Evolutionary conservation across 2,888 invertebrate species (phyloP).

Genomic region (Fragum sueziense): DNA sequence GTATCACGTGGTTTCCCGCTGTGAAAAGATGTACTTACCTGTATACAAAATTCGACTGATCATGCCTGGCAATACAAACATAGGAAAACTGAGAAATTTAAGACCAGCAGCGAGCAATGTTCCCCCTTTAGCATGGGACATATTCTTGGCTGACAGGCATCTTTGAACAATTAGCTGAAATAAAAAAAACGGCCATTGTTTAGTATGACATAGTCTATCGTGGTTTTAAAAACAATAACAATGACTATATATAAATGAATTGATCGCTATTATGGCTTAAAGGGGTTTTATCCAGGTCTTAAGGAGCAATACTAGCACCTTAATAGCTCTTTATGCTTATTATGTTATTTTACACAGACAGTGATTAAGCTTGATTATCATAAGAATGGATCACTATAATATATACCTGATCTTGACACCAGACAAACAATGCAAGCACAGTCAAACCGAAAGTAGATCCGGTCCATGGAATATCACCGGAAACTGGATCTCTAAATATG

Average conservation of each 20-base stretch:
- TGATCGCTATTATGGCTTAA: too few species aligned
- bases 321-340: too few species aligned
- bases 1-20: too few species aligned
- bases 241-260: too few species aligned
- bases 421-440: conserved; percentile 77
- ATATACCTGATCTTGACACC: conserved; percentile 81
- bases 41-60: conserved; percentile 83
- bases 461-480: conserved; percentile 78
- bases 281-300: too few species aligned
- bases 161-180: conserved; percentile 78
- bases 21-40: conserved; percentile 71
- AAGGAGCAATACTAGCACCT: too few species aligned
- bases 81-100: conserved; percentile 83
- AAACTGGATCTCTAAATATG: conserved; percentile 73
- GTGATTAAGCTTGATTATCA: too few species aligned
- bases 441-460: conserved; percentile 79
- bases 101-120: conserved; percentile 83
- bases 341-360: too few species aligned
- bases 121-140: conserved; percentile 84
- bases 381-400: too few species aligned
- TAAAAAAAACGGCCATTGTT: too few species aligned
- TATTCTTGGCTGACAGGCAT: conserved; percentile 83
- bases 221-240: too few species aligned
- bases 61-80: conserved; percentile 84
- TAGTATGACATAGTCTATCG: too few species aligned